Evolutionary conservation across 2,113 vertebrate genomes (phyloP), one percentile per base, ranked within the genome.

Genomic region (Cephalopholis sonnerati): DNA sequence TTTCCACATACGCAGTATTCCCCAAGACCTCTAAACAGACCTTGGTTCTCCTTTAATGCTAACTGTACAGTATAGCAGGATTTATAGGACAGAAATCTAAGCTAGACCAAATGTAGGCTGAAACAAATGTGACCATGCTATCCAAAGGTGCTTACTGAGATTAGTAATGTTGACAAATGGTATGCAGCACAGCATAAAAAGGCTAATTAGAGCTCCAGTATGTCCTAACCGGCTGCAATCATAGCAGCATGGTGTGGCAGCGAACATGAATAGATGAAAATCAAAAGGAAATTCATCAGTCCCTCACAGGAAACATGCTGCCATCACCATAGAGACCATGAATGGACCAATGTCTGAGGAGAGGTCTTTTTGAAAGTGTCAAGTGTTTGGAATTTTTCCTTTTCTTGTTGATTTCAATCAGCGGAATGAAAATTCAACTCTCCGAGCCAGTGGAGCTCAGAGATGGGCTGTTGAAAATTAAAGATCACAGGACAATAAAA

Each of bases 391-490:
- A 66, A 7, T 44, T 71, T 69, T 77, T 51, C 48, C 27, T 64
- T 83, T 80, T 79, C 62, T 46, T 74, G 39, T 79, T 82, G 25
- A 76, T 82, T 87, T 87, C 58, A 89, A 55, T 82, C 72, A 84
- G 53, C 18, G 55, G 4, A 64, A 53, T 11, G 6, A 62, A 67
- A 55, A 77, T 50, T 29, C 20, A 69, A 7, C 66, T 46, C 16
- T 82, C 11, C 3, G 64, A 46, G 67, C 70, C 0, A 5, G 44
- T 61, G 4, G 3, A 64, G 9, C 25, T 55, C 18, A 68, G 27
- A 78, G 36, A 54, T 18, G 18, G 24, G 54, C 36, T 71, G 44
- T 24, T 44, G 72, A 82, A 76, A 51, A 63, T 4, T 46, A 24
- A 44, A 44, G 8, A 44, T 12, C 11, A 44, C 10, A 46, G 64